These are phyloP conservation scores for Excalfactoria chinensis DNA, from an alignment of 2,113 vertebrate genomes.

Conservation along the genomic window DNA sequence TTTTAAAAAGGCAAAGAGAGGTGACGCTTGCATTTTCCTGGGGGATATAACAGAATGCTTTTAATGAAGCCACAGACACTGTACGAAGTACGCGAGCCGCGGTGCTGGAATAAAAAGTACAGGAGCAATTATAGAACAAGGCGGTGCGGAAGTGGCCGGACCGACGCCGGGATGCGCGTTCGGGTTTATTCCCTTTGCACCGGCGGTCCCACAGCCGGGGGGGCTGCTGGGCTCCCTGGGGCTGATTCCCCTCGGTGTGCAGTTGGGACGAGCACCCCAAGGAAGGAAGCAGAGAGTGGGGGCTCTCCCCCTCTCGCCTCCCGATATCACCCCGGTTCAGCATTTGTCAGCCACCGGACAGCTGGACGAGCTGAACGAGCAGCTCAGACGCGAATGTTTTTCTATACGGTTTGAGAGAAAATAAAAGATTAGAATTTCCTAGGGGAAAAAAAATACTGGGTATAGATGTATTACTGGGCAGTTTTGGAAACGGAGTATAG, in stretches of 20 bases:
- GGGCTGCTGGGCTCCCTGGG: slow-evolving; percentile 16
- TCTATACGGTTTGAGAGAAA: neutral
- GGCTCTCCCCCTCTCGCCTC: neutral
- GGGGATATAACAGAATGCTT: slow-evolving; percentile 40
- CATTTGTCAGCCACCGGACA: neutral
- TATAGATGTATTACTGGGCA: neutral
- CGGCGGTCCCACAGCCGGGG: slow-evolving; percentile 25
- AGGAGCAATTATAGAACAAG: slow-evolving; percentile 41
- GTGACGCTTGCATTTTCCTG: slow-evolving; percentile 37
- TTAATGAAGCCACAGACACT: slow-evolving; percentile 38
- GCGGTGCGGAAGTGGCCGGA: slow-evolving; percentile 10
- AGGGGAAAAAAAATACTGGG: neutral
- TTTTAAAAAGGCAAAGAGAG: slow-evolving; percentile 65
- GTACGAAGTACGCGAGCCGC: slow-evolving; percentile 21
- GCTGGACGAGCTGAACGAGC: neutral
- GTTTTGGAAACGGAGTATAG: neutral
- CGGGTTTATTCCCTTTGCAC: slow-evolving; percentile 46
- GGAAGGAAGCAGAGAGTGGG: neutral
- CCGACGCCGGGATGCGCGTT: slow-evolving; percentile 28
- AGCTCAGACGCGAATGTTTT: neutral
- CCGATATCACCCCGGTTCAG: neutral
- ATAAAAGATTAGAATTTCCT: neutral
- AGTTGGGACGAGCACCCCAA: neutral
- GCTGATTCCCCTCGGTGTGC: slow-evolving; percentile 4
- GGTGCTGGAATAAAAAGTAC: slow-evolving; percentile 2